Base-by-base conservation (phyloP, 2,888 invertebrate species). In the Choristoneura rosaceana region DNA sequence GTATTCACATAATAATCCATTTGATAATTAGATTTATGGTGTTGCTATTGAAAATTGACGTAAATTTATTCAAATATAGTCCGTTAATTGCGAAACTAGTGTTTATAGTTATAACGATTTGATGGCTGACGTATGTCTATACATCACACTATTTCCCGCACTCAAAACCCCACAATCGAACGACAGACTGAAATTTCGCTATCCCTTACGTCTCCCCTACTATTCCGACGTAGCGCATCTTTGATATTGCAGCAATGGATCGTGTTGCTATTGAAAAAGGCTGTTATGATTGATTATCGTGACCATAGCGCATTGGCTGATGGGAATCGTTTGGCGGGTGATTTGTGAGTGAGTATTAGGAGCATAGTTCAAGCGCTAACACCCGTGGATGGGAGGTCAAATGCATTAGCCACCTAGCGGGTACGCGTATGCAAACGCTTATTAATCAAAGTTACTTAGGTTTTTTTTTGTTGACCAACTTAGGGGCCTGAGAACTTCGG, bases 321-420 rank as follows among this genome's bases (percentile, higher is more conserved):
- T 92, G 91, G 92, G 90, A 90, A 90, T 87, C 80, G 84, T 84
- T 87, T 85, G 81, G 81, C 76, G 86, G 87, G 89, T 91, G 90
- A 93, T 93, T 91, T 89, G 92, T 92, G 87, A 85, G 79, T 84
- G 81, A 87, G 86, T 90, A 90, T 92, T 91, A 91, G 83, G 90
- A 91, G 89, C 90, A 87, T 85, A 88, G 92, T 90, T 92, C 91
- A 91, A 89, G 87, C 78, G 88, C 87, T 92, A 91, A 90, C 91
- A 90, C 88, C 85, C 86, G 87, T 84, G 80, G 85, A 90, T 88
- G 88, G 80, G 87, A 81, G 93, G 93, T 93, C 93, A 92, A 91
- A 91, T 84, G 84, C 93, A 93, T 93, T 93, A 93, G 92, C 91
- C 92, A 92, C 92, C 91, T 91, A 92, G 90, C 89, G 91, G 88